These are phyloP conservation scores for Drosophila lacicola DNA, from an alignment of 2,888 invertebrate genomes.

Conservation along the genomic window DNA sequence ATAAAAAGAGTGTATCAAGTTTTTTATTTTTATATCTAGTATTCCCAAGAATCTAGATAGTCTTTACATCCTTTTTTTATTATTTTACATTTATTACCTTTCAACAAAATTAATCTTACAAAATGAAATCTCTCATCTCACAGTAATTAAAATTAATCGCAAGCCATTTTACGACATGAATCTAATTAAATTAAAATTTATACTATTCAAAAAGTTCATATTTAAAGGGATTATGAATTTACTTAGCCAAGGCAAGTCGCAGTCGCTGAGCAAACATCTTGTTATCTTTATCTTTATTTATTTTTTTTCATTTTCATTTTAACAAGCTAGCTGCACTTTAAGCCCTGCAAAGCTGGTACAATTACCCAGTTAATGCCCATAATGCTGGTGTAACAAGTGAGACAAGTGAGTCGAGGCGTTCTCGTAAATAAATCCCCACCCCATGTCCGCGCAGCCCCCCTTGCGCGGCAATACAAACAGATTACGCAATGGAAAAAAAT, in stretches of 20 bases:
- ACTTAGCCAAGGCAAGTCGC: conserved; percentile 6
- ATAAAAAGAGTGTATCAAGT: too few species aligned
- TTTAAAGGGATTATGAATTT: conserved; percentile 10
- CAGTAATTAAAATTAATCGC: background rate
- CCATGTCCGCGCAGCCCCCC: background rate
- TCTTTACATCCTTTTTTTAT: too few species aligned
- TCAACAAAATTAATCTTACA: too few species aligned
- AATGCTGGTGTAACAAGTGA: conserved; percentile 65
- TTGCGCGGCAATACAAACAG: conserved; percentile 55
- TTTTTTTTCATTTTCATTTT: conserved; percentile 7
- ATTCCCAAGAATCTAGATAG: too few species aligned
- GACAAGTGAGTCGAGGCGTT: conserved; percentile 24
- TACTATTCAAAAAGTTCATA: background rate
- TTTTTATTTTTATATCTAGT: too few species aligned
- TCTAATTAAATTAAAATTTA: conserved; percentile 11
- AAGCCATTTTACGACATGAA: background rate
- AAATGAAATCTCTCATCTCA: background rate
- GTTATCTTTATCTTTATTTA: background rate
- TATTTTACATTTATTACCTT: too few species aligned
- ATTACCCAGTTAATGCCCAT: conserved; percentile 71
- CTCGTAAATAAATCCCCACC: conserved; percentile 31
- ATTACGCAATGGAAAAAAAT: conserved; percentile 54
- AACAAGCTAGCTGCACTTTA: conserved; percentile 44
- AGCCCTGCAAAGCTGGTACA: conserved; percentile 66
- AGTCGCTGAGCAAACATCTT: conserved; percentile 9